A percentile compares a stretch with the other conserved stretches of the same genome.
Conservation (phyloP, 1,140 invertebrate species). For the Leptinotarsa lineolata region DNA sequence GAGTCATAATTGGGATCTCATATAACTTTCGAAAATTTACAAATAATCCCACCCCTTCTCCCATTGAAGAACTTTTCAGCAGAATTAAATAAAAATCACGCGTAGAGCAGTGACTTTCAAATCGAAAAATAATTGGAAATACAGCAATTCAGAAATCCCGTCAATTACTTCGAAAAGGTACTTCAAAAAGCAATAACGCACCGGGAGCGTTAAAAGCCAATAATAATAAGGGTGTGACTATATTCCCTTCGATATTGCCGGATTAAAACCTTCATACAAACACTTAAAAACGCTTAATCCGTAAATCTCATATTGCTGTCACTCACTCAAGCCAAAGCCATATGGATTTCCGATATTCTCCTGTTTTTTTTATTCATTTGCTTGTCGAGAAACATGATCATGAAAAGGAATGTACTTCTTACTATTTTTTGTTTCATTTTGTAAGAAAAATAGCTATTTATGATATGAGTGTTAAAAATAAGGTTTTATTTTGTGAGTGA, state of each 20-base stretch:
- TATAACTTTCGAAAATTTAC: no score
- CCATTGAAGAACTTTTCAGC: no score
- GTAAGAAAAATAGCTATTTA: no score
- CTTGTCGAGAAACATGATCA: background rate
- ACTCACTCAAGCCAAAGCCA: background rate
- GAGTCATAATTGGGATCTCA: no score
- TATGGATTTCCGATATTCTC: background rate
- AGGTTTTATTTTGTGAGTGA: no score
- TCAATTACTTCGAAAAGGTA: slow-evolving; percentile 16
- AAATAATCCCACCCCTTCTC: no score
- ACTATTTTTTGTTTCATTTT: no score
- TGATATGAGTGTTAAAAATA: no score
- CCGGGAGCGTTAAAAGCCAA: slow-evolving; percentile 23
- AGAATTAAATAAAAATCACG: background rate
- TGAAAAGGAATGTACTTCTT: no score
- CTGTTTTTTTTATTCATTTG: background rate
- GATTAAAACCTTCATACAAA: slow-evolving; percentile 24
- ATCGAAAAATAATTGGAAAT: slow-evolving; percentile 7
- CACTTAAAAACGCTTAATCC: slow-evolving; percentile 24
- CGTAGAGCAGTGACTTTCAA: background rate
- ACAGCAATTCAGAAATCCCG: background rate
- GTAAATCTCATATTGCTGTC: slow-evolving; percentile 28
- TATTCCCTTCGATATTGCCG: slow-evolving; percentile 27
- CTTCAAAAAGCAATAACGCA: slow-evolving; percentile 36
- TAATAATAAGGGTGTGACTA: slow-evolving; percentile 31